phyloP scores from a whole-genome alignment of 2,113 vertebrate species.

The Heterocephalus glaber region DNA sequence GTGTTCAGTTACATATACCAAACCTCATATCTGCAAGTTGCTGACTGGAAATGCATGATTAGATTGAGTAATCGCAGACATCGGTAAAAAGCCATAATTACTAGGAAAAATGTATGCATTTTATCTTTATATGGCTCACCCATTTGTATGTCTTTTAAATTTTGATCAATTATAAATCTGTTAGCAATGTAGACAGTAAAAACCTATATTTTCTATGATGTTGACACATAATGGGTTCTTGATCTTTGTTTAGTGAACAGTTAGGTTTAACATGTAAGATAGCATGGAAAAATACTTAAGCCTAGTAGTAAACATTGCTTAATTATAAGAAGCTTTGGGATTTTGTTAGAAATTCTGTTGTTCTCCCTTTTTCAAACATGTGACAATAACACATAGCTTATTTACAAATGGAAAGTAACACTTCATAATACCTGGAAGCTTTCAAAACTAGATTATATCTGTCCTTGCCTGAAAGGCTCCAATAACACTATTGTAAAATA shows the following conservation, averaged over 20 bases:
- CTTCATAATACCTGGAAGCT: constrained; percentile 78
- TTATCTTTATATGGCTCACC: constrained; percentile 42
- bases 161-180: constrained; percentile 60
- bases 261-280: constrained; percentile 4
- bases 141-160: constrained; percentile 58
- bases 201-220: not conserved
- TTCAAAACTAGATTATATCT: constrained; percentile 79
- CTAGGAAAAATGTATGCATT: constrained; percentile 63
- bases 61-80: constrained; percentile 62
- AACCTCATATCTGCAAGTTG: constrained; percentile 34
- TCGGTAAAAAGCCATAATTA: constrained; percentile 63
- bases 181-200: constrained; percentile 46
- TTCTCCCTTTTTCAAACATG: constrained; percentile 61
- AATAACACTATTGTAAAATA: constrained; percentile 57
- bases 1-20: constrained; percentile 26
- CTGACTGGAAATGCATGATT: constrained; percentile 61
- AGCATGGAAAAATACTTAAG: not conserved
- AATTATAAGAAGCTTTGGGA: not conserved
- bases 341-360: constrained; percentile 55
- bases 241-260: constrained; percentile 49
- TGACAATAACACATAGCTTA: constrained; percentile 61
- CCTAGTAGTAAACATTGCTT: not conserved
- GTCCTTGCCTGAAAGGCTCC: constrained; percentile 78
- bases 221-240: not conserved
- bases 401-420: constrained; percentile 65